Conservation (phyloP, 2,113 vertebrate genomes). For the Syrrhaptes paradoxus region DNA sequence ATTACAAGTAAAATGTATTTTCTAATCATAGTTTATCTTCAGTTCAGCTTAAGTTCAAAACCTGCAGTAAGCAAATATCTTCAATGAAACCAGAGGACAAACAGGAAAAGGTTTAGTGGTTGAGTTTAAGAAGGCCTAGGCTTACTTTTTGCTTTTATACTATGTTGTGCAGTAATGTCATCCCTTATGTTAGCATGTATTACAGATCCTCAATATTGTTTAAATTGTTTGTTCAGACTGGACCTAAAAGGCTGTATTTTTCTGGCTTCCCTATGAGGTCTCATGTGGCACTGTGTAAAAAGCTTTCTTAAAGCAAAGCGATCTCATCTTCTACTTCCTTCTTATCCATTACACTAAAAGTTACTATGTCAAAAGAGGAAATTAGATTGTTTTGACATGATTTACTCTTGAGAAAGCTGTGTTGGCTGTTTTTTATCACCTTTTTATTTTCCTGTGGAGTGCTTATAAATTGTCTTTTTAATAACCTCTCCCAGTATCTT, state of each 20-base stretch:
- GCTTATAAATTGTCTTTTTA: constrained; percentile 1
- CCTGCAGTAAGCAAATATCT: neutral
- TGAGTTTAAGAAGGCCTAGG: neutral
- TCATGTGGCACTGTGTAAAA: neutral
- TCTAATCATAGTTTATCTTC: neutral
- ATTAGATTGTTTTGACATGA: constrained; percentile 23
- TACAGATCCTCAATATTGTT: neutral
- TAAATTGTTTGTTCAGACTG: neutral
- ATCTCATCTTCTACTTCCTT: constrained; percentile 14
- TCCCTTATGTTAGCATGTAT: neutral
- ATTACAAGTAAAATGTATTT: neutral
- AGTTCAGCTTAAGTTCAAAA: neutral
- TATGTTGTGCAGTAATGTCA: neutral
- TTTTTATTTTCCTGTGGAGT: constrained; percentile 25
- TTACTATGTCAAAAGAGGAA: neutral
- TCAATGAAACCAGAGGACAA: neutral
- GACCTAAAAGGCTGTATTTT: neutral
- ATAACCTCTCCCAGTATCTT: neutral
- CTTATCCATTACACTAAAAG: neutral
- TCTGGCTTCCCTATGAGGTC: neutral
- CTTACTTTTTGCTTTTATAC: neutral
- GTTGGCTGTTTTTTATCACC: neutral
- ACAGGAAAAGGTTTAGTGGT: neutral
- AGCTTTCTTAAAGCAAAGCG: neutral
- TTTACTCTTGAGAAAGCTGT: constrained; percentile 14